phyloP scores from a whole-genome alignment of 2,888 invertebrate species.

The Pogonocherus hispidulus region DNA sequence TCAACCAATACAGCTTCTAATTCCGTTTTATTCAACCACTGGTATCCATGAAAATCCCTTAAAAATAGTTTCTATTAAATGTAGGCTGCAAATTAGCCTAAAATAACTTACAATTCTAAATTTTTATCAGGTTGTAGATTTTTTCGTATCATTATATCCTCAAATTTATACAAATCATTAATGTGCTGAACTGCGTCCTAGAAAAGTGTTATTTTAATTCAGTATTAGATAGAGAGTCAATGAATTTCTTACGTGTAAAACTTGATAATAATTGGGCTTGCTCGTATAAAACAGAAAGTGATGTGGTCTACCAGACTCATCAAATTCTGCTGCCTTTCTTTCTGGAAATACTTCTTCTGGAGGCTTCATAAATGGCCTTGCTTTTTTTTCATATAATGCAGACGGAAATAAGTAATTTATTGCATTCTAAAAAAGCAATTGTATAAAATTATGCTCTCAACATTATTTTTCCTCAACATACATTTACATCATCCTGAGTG shows the following conservation, averaged over 20 bases:
- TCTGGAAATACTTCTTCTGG: constrained; percentile 90
- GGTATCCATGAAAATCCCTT: constrained; percentile 72
- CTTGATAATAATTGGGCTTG: constrained; percentile 86
- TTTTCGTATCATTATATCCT: constrained; percentile 79
- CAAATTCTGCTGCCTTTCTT: constrained; percentile 91
- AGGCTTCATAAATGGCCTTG: constrained; percentile 91
- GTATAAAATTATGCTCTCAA: neutral
- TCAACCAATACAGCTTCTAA: constrained; percentile 79
- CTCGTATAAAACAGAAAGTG: constrained; percentile 94
- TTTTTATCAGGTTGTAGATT: constrained; percentile 75
- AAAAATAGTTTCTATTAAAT: constrained; percentile 50
- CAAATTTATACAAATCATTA: constrained; percentile 76
- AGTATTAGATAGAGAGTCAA: neutral
- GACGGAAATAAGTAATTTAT: constrained; percentile 97
- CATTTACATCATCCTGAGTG: constrained; percentile 89
- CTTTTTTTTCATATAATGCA: constrained; percentile 86
- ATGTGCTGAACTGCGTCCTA: constrained; percentile 81
- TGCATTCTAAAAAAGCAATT: constrained; percentile 75
- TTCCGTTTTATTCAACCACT: constrained; percentile 78
- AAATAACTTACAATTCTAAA: constrained; percentile 70
- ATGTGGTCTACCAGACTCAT: constrained; percentile 89
- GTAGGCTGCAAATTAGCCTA: neutral
- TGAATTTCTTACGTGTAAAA: constrained; percentile 79
- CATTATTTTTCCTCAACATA: constrained; percentile 66
- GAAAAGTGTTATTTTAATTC: constrained; percentile 46